A percentile compares a stretch with the other conserved stretches of the same genome.
Evolutionary conservation across 1,140 invertebrate species (phyloP).

Genomic region (Drosophila tristis): DNA sequence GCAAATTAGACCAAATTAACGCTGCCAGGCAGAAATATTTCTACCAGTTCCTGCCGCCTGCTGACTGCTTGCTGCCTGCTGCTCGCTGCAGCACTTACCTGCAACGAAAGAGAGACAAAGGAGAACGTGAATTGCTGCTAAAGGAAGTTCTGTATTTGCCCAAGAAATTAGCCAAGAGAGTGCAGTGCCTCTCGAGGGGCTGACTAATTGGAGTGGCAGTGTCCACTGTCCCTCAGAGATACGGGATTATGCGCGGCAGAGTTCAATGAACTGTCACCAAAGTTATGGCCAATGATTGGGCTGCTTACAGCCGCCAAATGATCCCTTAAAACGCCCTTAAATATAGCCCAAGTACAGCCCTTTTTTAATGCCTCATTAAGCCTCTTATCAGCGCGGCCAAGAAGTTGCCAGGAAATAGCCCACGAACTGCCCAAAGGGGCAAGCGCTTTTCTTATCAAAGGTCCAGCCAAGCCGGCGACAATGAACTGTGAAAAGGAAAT

Average conservation of each 20-base stretch:
- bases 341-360: too few relatives aligned
- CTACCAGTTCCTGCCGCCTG: conserved; percentile 4
- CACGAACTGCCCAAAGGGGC: too few relatives aligned
- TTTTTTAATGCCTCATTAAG: too few relatives aligned
- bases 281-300: too few relatives aligned
- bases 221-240: background rate
- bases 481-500: conserved; percentile 61
- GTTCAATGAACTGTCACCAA: conserved; percentile 52
- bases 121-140: conserved; percentile 61
- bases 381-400: too few relatives aligned
- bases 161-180: conserved; percentile 67
- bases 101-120: conserved; percentile 29
- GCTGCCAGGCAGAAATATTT: conserved; percentile 55
- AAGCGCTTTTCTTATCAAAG: background rate
- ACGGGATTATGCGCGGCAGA: conserved; percentile 2
- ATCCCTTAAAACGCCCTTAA: too few relatives aligned
- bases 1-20: conserved; percentile 80
- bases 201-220: conserved; percentile 64
- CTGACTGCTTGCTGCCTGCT: background rate
- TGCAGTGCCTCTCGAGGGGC: conserved; percentile 31
- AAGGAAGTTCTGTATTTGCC: conserved; percentile 68
- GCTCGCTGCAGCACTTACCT: conserved; percentile 55
- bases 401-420: too few relatives aligned
- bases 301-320: too few relatives aligned
- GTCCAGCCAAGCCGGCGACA: conserved; percentile 7